Conservation (phyloP, 2,113 vertebrate species). For the Sinocyclocheilus maitianheensis region DNA sequence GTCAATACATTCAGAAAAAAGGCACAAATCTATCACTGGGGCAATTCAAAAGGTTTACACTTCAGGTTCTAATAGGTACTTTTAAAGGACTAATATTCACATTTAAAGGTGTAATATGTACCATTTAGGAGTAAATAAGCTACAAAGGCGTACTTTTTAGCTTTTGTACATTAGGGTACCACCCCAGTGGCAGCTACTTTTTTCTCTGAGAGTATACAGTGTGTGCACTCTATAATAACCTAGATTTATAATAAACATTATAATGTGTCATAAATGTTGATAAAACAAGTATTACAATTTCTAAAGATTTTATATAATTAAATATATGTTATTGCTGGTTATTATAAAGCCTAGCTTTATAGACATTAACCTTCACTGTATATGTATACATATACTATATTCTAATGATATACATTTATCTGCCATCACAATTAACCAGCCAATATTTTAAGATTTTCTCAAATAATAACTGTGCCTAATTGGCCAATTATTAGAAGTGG, state of each 20-base stretch:
- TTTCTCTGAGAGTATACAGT: not conserved
- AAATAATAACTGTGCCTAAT: not conserved
- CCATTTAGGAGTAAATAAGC: no score
- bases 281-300: not conserved
- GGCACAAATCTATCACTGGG: not conserved
- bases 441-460: not conserved
- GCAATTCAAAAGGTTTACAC: no score
- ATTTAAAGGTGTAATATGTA: no score
- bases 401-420: not conserved
- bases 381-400: not conserved
- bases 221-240: not conserved
- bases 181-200: not conserved
- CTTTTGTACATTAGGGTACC: not conserved
- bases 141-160: not conserved
- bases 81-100: no score
- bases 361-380: not conserved
- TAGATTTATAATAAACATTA: not conserved
- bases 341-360: not conserved
- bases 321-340: not conserved
- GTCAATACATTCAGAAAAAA: not conserved
- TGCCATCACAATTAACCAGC: not conserved
- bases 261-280: not conserved
- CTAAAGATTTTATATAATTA: not conserved
- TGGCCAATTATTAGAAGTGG: no score
- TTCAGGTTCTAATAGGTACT: no score